A percentile compares a stretch with the other conserved stretches of the same genome.
These are phyloP conservation scores for Neocrepidodera transversa DNA, from an alignment of 2,888 invertebrate genomes.

Conservation along the genomic window DNA sequence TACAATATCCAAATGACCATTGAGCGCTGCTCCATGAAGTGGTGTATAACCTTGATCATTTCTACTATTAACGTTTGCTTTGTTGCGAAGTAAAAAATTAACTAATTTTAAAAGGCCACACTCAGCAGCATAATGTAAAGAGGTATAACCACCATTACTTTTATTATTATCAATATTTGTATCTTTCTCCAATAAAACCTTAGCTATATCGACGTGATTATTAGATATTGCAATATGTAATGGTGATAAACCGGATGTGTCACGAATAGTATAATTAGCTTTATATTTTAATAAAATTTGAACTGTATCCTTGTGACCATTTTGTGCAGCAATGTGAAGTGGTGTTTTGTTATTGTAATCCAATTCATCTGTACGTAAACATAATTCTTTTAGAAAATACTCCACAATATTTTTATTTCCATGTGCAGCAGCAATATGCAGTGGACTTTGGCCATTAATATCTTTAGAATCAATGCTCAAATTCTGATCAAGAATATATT, in stretches of 20 bases:
- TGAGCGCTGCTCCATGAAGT: not conserved
- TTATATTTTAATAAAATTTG: not conserved
- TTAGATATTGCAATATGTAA: not conserved
- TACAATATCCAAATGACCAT: not conserved
- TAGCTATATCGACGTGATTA: not conserved
- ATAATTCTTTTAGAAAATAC: not conserved
- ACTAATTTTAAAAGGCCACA: not conserved
- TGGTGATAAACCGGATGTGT: not conserved
- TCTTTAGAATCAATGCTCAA: not conserved
- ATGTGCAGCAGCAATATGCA: not conserved
- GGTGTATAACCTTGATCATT: not conserved
- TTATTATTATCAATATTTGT: not conserved
- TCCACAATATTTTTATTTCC: not conserved
- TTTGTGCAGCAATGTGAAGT: not conserved
- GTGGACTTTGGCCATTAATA: not conserved
- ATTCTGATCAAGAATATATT: not conserved
- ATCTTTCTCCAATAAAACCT: not conserved
- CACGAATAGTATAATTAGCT: not conserved
- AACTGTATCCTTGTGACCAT: not conserved
- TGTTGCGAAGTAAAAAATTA: not conserved
- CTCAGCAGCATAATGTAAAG: not conserved
- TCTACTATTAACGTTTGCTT: not conserved
- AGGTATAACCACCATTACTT: not conserved
- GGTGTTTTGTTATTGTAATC: not conserved
- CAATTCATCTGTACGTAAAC: not conserved